Percentiles rank a stretch among this genome's conserved stretches.
Conservation (phyloP, 2,888 invertebrate species). For the Parelbella ahira region DNA sequence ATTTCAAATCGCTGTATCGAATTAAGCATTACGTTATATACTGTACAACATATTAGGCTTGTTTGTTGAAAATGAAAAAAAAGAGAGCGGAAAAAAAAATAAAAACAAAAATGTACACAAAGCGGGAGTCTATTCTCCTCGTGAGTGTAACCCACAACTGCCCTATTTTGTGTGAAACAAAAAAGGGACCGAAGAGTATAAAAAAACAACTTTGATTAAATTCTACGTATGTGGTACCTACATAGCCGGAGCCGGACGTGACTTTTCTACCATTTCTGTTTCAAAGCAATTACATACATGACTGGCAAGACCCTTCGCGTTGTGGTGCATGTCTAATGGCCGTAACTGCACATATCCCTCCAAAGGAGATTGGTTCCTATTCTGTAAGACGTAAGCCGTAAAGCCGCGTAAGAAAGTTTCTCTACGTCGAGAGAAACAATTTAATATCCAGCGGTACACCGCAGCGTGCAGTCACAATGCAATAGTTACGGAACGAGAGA, state of each 20-base stretch:
- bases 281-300: slow-evolving; percentile 56
- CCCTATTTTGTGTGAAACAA: slow-evolving; percentile 22
- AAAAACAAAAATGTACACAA: slow-evolving; percentile 1
- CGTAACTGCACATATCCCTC: slow-evolving; percentile 23
- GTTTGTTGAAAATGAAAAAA: too few relatives aligned
- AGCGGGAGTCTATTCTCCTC: slow-evolving; percentile 21
- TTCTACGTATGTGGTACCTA: slow-evolving; percentile 15
- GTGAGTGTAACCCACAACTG: slow-evolving; percentile 21
- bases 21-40: too few relatives aligned
- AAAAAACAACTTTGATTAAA: slow-evolving; percentile 22
- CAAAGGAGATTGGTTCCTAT: slow-evolving; percentile 27
- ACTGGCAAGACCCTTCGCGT: slow-evolving; percentile 36
- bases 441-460: slow-evolving; percentile 27
- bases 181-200: slow-evolving; percentile 15
- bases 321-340: slow-evolving; percentile 35
- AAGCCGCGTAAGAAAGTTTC: neutral
- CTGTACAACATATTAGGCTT: too few relatives aligned
- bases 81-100: slow-evolving; percentile 8
- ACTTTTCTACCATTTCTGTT: slow-evolving; percentile 52
- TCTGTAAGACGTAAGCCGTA: slow-evolving; percentile 20
- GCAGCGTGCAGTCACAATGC: slow-evolving; percentile 21
- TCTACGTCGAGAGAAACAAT: slow-evolving; percentile 15
- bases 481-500: slow-evolving; percentile 26
- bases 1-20: too few relatives aligned
- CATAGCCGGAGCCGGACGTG: slow-evolving; percentile 41